Evolutionary conservation across 2,113 vertebrate genomes (phyloP).

Genomic region (Anhinga anhinga): DNA sequence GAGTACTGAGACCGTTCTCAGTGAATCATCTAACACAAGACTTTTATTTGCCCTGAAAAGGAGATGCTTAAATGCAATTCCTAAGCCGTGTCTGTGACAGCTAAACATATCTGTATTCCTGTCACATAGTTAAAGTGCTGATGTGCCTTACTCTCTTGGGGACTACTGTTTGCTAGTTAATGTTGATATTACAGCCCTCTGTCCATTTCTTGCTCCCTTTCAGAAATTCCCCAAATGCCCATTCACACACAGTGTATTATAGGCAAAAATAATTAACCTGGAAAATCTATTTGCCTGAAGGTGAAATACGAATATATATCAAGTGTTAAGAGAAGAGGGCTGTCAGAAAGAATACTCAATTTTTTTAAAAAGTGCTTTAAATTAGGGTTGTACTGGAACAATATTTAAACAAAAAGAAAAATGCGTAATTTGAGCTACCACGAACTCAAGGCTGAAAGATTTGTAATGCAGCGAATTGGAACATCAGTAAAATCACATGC

Average conservation of each 20-base stretch:
- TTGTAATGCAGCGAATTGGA: background rate
- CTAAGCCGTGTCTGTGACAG: background rate
- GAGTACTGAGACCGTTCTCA: background rate
- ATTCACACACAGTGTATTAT: background rate
- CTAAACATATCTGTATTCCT: background rate
- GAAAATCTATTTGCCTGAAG: background rate
- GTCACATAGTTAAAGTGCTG: background rate
- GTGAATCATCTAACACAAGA: background rate
- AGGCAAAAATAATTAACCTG: conserved; percentile 7
- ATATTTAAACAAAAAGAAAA: background rate
- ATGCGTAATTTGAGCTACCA: accelerated
- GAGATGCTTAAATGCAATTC: background rate
- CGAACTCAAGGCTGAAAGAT: background rate
- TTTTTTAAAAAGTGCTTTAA: background rate
- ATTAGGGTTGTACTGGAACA: background rate
- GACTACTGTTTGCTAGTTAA: background rate
- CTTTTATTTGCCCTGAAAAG: background rate
- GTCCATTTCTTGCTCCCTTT: background rate
- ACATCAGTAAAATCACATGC: background rate
- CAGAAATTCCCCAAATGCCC: background rate
- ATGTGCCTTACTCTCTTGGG: background rate
- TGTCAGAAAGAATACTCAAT: background rate
- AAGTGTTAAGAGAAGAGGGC: background rate
- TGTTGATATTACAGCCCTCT: background rate
- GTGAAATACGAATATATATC: background rate